phyloP scores from a whole-genome alignment of 2,113 vertebrate genomes.

The Galeopterus variegatus region DNA sequence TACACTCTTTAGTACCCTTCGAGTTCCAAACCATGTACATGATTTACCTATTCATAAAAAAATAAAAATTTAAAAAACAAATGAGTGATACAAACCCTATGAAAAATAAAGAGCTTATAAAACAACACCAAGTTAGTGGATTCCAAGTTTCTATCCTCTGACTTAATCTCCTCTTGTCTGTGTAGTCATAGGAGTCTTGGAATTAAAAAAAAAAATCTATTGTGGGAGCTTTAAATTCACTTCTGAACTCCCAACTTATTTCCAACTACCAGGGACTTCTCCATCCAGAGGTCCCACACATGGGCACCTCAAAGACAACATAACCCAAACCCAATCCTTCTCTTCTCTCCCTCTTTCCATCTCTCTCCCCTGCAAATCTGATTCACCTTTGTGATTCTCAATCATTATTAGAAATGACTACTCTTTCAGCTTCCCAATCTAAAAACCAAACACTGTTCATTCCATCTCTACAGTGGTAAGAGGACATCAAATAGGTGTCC shows the following conservation, averaged over 20 bases:
- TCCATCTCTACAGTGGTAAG: background rate
- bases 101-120: background rate
- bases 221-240: background rate
- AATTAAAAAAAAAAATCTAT: background rate
- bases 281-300: background rate
- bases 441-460: conserved; percentile 3
- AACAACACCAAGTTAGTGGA: background rate
- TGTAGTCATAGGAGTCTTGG: background rate
- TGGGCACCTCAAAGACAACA: background rate
- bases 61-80: background rate
- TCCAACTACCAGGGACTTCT: background rate
- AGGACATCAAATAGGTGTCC: background rate
- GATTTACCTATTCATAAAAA: background rate
- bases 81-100: conserved; percentile 13
- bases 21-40: background rate
- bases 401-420: conserved; percentile 1
- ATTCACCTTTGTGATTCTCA: background rate
- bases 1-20: background rate
- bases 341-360: background rate
- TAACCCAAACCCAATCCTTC: background rate
- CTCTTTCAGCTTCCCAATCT: background rate
- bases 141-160: background rate
- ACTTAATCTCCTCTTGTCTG: background rate
- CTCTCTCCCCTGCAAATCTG: background rate
- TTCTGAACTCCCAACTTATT: background rate